Percentiles rank a stretch among this genome's conserved stretches.
These are phyloP conservation scores for Muricea muricata DNA, from an alignment of 92 coral and sea anemone species.

Conservation along the genomic window DNA sequence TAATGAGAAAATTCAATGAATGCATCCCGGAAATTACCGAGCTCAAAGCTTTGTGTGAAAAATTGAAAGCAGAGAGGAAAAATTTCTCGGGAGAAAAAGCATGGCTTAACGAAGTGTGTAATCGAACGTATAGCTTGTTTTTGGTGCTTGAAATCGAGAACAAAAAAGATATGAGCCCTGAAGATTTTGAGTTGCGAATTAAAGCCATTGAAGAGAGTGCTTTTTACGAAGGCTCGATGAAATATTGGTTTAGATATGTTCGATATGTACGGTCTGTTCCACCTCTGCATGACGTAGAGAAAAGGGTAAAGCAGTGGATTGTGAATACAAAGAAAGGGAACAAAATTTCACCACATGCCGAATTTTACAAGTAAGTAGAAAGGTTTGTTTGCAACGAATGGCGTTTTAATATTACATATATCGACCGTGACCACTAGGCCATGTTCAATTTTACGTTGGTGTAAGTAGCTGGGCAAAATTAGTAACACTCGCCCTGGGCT, in stretches of 20 bases:
- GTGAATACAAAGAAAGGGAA: conserved; percentile 5
- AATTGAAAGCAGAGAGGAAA: conserved; percentile 42
- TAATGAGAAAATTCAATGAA: conserved; percentile 51
- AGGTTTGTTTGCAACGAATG: not conserved
- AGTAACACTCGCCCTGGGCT: no score
- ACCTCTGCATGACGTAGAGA: conserved; percentile 47
- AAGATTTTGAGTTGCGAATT: conserved; percentile 65
- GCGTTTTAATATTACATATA: not conserved
- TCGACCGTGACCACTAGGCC: no score
- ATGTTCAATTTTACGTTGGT: no score
- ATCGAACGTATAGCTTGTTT: conserved; percentile 55
- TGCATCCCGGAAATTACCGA: conserved; percentile 57
- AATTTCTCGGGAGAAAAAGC: conserved; percentile 30
- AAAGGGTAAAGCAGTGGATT: conserved; percentile 63
- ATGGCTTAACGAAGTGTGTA: conserved; percentile 60
- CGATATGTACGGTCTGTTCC: conserved; percentile 61
- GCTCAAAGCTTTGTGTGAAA: conserved; percentile 54
- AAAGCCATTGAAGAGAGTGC: conserved; percentile 49
- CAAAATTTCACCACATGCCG: conserved; percentile 71
- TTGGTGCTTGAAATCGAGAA: conserved; percentile 68
- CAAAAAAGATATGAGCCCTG: conserved; percentile 55
- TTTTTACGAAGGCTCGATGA: conserved; percentile 65
- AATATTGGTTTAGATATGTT: conserved; percentile 67
- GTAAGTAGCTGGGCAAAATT: no score
- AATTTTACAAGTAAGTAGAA: conserved; percentile 78